phyloP scores from a whole-genome alignment of 2,797 vertebrate species.

The Antrozous pallidus region DNA sequence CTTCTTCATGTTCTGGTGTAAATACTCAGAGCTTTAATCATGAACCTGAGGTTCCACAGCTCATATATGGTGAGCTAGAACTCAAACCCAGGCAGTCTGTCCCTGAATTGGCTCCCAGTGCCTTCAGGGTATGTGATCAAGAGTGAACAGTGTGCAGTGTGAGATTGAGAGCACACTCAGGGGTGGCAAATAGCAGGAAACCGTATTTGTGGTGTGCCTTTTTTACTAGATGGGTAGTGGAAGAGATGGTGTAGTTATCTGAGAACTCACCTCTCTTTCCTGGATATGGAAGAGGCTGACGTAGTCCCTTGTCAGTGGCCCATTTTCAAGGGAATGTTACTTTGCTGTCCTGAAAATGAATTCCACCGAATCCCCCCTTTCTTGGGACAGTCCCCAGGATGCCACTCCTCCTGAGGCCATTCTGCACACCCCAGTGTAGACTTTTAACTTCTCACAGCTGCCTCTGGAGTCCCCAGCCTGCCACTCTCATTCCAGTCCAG shows the following conservation, averaged over 20 bases:
- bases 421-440: not conserved
- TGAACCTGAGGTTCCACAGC: not conserved
- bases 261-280: not conserved
- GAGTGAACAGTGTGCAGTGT: not conserved
- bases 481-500: not conserved
- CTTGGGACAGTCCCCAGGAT: not conserved
- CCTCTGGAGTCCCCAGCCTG: not conserved
- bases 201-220: not conserved
- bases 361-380: not conserved
- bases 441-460: not conserved
- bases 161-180: not conserved
- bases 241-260: accelerated
- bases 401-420: not conserved
- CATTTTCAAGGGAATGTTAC: not conserved
- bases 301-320: no score
- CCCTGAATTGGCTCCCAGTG: not conserved
- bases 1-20: not conserved
- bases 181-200: not conserved
- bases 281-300: no score
- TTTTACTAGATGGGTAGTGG: not conserved
- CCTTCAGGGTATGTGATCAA: not conserved
- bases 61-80: not conserved
- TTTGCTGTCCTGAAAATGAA: not conserved
- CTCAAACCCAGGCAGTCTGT: not conserved
- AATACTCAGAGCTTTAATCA: not conserved